Conservation (phyloP, 2,797 vertebrate genomes). For the Lepilemur ruficaudatus region DNA sequence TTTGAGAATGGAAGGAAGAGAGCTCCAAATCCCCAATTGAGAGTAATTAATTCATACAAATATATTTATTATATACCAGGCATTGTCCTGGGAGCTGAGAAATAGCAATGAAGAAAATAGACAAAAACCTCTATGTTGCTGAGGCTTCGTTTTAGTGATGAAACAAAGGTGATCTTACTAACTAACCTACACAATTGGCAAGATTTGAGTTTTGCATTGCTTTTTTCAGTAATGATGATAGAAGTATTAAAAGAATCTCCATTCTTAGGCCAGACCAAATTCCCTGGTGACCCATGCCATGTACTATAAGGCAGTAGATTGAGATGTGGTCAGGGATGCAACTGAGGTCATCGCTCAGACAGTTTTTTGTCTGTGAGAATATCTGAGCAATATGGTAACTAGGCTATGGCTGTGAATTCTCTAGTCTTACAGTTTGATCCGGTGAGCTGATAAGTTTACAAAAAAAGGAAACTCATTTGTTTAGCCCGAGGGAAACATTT, state of each 20-base stretch:
- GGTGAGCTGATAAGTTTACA: constrained; percentile 21
- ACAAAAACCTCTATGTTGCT: background rate
- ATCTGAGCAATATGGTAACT: background rate
- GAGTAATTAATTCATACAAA: background rate
- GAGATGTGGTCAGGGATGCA: background rate
- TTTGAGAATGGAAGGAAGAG: background rate
- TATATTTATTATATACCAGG: background rate
- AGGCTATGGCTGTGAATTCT: constrained; percentile 33
- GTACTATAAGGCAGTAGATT: background rate
- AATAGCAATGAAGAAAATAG: background rate
- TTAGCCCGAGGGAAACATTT: constrained; percentile 55
- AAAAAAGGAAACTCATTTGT: constrained; percentile 51
- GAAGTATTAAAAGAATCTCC: background rate
- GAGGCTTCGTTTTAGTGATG: background rate
- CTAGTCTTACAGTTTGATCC: background rate
- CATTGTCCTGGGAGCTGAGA: background rate
- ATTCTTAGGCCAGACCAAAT: background rate
- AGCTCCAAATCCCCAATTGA: background rate
- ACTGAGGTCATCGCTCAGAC: background rate
- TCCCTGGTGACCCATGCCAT: background rate
- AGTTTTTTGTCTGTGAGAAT: background rate
- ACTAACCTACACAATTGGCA: background rate
- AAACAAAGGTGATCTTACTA: background rate
- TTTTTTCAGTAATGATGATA: background rate
- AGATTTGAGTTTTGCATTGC: background rate